Evolutionary conservation across 2,888 invertebrate species (phyloP).

Genomic region (Mythimna lalbum): DNA sequence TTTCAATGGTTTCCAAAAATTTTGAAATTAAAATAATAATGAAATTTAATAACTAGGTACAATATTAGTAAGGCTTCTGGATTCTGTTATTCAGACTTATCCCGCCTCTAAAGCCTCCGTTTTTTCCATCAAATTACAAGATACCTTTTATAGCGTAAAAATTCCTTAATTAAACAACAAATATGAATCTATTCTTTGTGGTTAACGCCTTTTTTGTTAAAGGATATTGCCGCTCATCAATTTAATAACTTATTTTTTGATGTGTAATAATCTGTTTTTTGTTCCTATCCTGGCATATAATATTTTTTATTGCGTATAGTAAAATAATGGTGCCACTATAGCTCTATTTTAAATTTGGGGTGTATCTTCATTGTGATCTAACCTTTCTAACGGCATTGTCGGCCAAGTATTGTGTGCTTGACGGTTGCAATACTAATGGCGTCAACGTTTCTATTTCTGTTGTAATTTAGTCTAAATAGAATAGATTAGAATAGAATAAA

Average conservation of each 20-base stretch:
- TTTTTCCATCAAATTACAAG: slow-evolving; percentile 72
- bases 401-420: not conserved
- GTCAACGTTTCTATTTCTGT: not conserved
- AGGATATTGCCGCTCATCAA: slow-evolving; percentile 85
- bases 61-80: slow-evolving; percentile 73
- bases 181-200: slow-evolving; percentile 82
- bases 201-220: slow-evolving; percentile 85
- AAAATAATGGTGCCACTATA: slow-evolving; percentile 51
- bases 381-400: slow-evolving; percentile 20
- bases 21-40: not conserved
- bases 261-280: slow-evolving; percentile 79
- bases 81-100: slow-evolving; percentile 69
- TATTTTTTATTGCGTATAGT: slow-evolving; percentile 57
- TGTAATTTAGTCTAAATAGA: not conserved
- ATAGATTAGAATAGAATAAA: too few relatives aligned
- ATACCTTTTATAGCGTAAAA: slow-evolving; percentile 85
- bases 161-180: slow-evolving; percentile 87
- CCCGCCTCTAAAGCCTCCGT: slow-evolving; percentile 61
- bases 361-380: slow-evolving; percentile 10
- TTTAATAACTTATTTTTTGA: slow-evolving; percentile 83
- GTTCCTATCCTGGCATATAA: slow-evolving; percentile 53
- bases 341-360: slow-evolving; percentile 33
- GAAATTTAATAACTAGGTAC: slow-evolving; percentile 27
- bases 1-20: not conserved
- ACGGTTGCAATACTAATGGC: not conserved